Evolutionary conservation across 2,113 vertebrate species (phyloP).

Genomic region (Pholis gunnellus): DNA sequence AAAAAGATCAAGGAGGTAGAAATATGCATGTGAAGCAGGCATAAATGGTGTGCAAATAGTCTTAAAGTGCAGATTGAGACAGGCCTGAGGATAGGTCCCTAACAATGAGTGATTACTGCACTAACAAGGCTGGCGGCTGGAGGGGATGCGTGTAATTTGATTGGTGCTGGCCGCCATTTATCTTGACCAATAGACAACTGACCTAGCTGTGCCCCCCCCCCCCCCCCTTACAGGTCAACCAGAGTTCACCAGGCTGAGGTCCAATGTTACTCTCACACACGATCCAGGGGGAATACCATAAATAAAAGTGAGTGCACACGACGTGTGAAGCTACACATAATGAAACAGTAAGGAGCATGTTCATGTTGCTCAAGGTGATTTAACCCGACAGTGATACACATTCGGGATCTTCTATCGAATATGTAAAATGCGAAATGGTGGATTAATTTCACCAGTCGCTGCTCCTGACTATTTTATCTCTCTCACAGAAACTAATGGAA

Average conservation of each 20-base stretch:
- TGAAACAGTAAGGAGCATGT: not conserved
- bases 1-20: not conserved
- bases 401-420: not conserved
- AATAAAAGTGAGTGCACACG: not conserved
- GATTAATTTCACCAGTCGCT: slow-evolving; percentile 1
- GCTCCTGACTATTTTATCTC: slow-evolving; percentile 5
- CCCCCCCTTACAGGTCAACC: slow-evolving; percentile 73
- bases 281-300: slow-evolving; percentile 1
- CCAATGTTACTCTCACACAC: not conserved
- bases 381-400: not conserved
- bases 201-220: slow-evolving; percentile 74
- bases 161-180: slow-evolving; percentile 81
- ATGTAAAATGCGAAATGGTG: slow-evolving; percentile 9
- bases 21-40: slow-evolving; percentile 31
- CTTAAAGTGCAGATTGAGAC: slow-evolving; percentile 76
- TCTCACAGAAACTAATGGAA: slow-evolving; percentile 15
- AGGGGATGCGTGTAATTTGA: slow-evolving; percentile 83
- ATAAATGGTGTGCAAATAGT: slow-evolving; percentile 53
- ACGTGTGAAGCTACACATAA: not conserved
- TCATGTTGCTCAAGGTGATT: not conserved
- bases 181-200: slow-evolving; percentile 85
- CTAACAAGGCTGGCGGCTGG: slow-evolving; percentile 83
- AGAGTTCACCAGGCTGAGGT: slow-evolving; percentile 77
- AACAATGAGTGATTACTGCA: slow-evolving; percentile 85
- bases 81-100: slow-evolving; percentile 61